Conservation (phyloP, 2,888 invertebrate genomes). For the Oxytorus armatus region DNA sequence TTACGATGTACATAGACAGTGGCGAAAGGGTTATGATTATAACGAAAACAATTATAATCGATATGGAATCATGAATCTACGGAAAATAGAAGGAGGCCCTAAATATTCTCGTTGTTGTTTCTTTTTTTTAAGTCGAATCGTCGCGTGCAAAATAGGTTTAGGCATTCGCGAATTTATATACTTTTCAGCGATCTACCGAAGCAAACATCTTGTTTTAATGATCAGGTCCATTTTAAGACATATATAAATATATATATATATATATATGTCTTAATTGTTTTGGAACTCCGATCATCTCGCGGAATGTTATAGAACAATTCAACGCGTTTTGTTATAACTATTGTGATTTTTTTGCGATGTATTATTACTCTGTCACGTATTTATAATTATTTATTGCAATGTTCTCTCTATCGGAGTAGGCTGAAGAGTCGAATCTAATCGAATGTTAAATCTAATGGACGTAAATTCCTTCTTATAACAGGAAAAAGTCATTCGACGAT, state of each 20-base stretch:
- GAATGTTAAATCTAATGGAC: too few species aligned
- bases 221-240: neutral
- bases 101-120: constrained; percentile 65
- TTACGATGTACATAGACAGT: constrained; percentile 55
- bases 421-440: constrained; percentile 17
- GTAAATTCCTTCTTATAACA: neutral
- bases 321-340: constrained; percentile 37
- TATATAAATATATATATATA: neutral
- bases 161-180: constrained; percentile 43
- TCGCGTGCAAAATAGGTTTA: constrained; percentile 55
- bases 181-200: constrained; percentile 27
- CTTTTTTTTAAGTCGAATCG: constrained; percentile 51
- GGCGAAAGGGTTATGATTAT: constrained; percentile 58
- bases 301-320: constrained; percentile 51
- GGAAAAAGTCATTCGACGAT: constrained; percentile 43
- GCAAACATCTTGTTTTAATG: constrained; percentile 15
- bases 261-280: constrained; percentile 20
- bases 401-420: constrained; percentile 31
- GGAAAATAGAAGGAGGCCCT: constrained; percentile 52
- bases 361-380: constrained; percentile 36
- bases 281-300: constrained; percentile 34
- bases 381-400: constrained; percentile 51
- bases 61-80: constrained; percentile 59
- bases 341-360: constrained; percentile 48
- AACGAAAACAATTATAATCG: constrained; percentile 50